Conservation (phyloP, 1,140 invertebrate species). For the Drosophila bocki region DNA sequence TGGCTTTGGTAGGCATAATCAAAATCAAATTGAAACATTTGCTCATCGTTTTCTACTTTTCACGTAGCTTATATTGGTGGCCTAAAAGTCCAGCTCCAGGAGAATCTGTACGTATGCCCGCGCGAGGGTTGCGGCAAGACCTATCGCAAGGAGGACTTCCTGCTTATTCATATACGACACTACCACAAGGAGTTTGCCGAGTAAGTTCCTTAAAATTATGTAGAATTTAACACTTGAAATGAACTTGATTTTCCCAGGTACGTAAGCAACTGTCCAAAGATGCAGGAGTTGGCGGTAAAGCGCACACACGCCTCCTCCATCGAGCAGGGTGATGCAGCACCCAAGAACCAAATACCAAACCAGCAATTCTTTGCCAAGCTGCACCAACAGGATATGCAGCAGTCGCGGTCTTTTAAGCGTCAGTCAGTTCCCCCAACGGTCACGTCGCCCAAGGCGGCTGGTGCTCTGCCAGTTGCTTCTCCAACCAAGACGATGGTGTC, state of each 20-base stretch:
- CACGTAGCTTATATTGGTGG: constrained; percentile 88
- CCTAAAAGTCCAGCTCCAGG: constrained; percentile 89
- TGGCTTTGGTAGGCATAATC: constrained; percentile 48
- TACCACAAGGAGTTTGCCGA: constrained; percentile 93
- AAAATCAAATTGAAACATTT: neutral
- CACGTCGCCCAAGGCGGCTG: constrained; percentile 35
- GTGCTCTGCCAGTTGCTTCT: constrained; percentile 22
- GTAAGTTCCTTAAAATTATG: constrained; percentile 33
- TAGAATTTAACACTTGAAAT: neutral
- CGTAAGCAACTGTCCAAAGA: constrained; percentile 92
- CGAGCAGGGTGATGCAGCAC: constrained; percentile 85
- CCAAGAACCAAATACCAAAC: constrained; percentile 86
- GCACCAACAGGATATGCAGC: constrained; percentile 79
- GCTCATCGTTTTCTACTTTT: neutral
- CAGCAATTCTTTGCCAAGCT: constrained; percentile 84
- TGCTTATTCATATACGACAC: constrained; percentile 96
- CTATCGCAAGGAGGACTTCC: constrained; percentile 94
- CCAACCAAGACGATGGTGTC: constrained; percentile 33
- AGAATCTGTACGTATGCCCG: constrained; percentile 91
- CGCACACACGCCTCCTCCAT: constrained; percentile 88
- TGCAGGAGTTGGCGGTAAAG: constrained; percentile 93
- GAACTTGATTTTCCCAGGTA: constrained; percentile 81
- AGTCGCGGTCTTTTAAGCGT: constrained; percentile 60
- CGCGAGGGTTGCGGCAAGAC: constrained; percentile 93
- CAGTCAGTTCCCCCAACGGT: constrained; percentile 19